Base-by-base conservation (phyloP, 2,888 invertebrate genomes). In the Teinopalpus imperialis region DNA sequence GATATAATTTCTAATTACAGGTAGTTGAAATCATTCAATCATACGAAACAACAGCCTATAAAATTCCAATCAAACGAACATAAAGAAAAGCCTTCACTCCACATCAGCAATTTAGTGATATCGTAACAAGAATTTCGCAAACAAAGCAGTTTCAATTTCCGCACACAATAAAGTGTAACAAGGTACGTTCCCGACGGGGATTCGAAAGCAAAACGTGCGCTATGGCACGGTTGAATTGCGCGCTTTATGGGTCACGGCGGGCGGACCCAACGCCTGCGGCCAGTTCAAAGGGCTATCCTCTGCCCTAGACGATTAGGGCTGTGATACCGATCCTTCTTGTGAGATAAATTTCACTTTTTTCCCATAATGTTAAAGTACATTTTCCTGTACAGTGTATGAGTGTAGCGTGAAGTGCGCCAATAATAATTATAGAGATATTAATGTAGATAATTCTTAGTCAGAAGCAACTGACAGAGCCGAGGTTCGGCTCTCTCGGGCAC, bases 261-360 rank as follows among this genome's bases (percentile, higher is more conserved):
- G 45, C 32, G 56, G 63, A 66, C 67, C 66, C 63, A 59, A 56
- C 62, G 80, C 80, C 71, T 61, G 74, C 73, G 78, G 81, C 69
- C 74, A 67, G 81, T 75, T 79, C 81, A 78, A 74, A 82, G 75
- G 81, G 76, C 66, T 66, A 66, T 68, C 68, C 69, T 67, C 59
- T 67, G 67, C 63, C 66, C 59, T 52, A 35, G 23, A 27, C 46
- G 39, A 41, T 40, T 46, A 34, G 35, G 35, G 29, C 29, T n/a
- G 32, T n/a, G 45, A 45, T 26, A 39, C 1, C 31, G 13, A 12
- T 20, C 9, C 14, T 18, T 2, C 3, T 2, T 1, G 6, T 26
- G 27, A 3, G 2, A 4, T 7, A 26, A n/a, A 39, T 14, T 27
- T 18, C 4, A 10, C 14, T 8, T 12, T 45, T 14, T 12, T 7